These are phyloP conservation scores for Sycobia sp. DNA, from an alignment of 1,140 invertebrate species.

Conservation along the genomic window DNA sequence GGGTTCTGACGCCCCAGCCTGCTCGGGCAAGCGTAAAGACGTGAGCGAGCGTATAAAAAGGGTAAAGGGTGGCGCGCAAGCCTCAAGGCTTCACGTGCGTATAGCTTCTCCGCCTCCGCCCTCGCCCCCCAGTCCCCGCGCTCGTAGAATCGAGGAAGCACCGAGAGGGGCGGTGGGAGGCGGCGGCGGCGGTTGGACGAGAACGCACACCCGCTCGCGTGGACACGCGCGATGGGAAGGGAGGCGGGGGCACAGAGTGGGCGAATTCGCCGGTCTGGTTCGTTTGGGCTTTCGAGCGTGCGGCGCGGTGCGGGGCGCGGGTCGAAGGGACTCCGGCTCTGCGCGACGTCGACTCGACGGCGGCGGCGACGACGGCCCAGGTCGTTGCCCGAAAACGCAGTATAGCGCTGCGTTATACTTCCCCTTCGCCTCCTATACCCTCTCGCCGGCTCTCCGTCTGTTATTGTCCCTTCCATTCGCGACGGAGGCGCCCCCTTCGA, in stretches of 20 bases:
- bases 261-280: slow-evolving; percentile 26
- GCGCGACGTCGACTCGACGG: slow-evolving; percentile 39
- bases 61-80: too few relatives aligned
- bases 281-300: slow-evolving; percentile 40
- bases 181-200: not conserved
- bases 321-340: slow-evolving; percentile 45
- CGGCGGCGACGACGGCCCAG: slow-evolving; percentile 40
- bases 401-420: not conserved
- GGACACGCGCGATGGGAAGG: too few relatives aligned
- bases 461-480: slow-evolving; percentile 24
- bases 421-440: too few relatives aligned
- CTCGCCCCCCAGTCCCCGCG: too few relatives aligned
- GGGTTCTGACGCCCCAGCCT: too few relatives aligned
- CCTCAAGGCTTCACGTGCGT: too few relatives aligned
- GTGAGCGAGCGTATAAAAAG: too few relatives aligned
- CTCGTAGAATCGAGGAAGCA: too few relatives aligned
- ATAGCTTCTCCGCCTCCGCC: too few relatives aligned
- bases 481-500: not conserved
- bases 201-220: too few relatives aligned
- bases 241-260: not conserved
- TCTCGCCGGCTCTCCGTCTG: slow-evolving; percentile 1
- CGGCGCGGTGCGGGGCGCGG: slow-evolving; percentile 24
- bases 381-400: slow-evolving; percentile 60
- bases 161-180: not conserved
- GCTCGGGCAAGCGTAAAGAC: too few relatives aligned